Percentiles rank a stretch among this genome's conserved stretches.
These are phyloP conservation scores for Ceratina japonica DNA, from an alignment of 1,140 invertebrate genomes.

Conservation along the genomic window DNA sequence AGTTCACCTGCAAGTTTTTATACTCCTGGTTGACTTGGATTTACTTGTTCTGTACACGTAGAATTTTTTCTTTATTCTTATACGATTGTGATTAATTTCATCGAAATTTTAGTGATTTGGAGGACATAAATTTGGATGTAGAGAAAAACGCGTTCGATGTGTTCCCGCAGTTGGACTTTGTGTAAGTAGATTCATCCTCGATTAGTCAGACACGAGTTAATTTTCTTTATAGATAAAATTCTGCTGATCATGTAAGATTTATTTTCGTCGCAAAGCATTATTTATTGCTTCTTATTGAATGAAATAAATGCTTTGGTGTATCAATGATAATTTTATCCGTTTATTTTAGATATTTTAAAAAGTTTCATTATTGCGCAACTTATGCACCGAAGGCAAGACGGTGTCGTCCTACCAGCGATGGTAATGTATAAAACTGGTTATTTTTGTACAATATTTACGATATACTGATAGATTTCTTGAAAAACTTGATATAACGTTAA, in stretches of 20 bases:
- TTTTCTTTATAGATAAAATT: neutral
- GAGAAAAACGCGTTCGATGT: conserved; percentile 80
- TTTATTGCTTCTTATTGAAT: neutral
- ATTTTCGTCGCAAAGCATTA: too few relatives aligned
- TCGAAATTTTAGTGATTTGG: conserved; percentile 72
- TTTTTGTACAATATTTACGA: neutral
- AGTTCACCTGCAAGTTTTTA: too few relatives aligned
- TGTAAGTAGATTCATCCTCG: conserved; percentile 70
- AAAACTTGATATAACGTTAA: too few relatives aligned
- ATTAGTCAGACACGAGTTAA: neutral
- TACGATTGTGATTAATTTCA: too few relatives aligned
- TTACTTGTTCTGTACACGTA: too few relatives aligned
- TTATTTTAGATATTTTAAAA: conserved; percentile 84
- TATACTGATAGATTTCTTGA: neutral
- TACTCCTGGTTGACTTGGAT: too few relatives aligned
- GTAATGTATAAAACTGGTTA: conserved; percentile 76
- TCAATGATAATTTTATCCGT: neutral
- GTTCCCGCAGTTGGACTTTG: conserved; percentile 79
- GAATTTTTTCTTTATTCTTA: neutral
- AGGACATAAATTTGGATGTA: conserved; percentile 81
- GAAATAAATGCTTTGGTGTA: neutral
- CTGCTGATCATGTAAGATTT: too few relatives aligned
- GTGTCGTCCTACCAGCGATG: conserved; percentile 85
- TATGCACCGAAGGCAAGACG: conserved; percentile 82
- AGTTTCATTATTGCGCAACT: conserved; percentile 85